phyloP scores from a whole-genome alignment of 1,140 invertebrate species.

The Sogatella furcifera region DNA sequence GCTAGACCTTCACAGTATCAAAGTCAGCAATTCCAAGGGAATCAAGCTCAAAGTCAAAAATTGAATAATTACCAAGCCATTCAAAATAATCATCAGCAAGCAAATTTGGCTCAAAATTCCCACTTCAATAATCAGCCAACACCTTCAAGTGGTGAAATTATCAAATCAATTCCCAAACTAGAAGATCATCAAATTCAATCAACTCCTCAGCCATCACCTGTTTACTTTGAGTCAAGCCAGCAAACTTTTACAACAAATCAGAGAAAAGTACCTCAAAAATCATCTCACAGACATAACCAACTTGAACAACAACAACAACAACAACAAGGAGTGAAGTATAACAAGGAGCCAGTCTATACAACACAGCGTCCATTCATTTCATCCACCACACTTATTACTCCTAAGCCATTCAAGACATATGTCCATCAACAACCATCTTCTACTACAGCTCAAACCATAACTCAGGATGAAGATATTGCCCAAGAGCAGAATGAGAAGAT shows the following conservation, averaged over 20 bases:
- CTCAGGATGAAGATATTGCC: neutral
- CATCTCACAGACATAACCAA: constrained; percentile 3
- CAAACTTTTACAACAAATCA: neutral
- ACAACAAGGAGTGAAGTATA: constrained; percentile 1
- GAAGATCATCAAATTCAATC: constrained; percentile 19
- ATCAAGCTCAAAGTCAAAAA: constrained; percentile 12
- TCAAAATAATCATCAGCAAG: constrained; percentile 2
- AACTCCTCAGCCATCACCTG: constrained; percentile 17
- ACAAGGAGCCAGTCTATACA: constrained; percentile 27
- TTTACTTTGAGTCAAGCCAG: constrained; percentile 9
- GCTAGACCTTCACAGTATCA: constrained; percentile 12
- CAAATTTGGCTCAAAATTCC: neutral
- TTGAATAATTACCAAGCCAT: constrained; percentile 7
- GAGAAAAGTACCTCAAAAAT: neutral
- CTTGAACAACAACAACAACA: neutral
- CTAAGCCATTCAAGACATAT: constrained; percentile 13
- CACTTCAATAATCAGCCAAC: neutral
- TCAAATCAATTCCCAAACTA: constrained; percentile 18
- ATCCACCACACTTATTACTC: constrained; percentile 19
- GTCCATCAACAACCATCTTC: constrained; percentile 12
- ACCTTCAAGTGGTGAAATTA: constrained; percentile 15
- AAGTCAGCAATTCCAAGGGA: constrained; percentile 6
- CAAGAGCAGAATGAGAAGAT: neutral
- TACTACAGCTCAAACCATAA: constrained; percentile 23
- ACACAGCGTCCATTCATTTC: constrained; percentile 19